Evolutionary conservation across 1,140 invertebrate species (phyloP).

Genomic region (Sarcophaga bullata): DNA sequence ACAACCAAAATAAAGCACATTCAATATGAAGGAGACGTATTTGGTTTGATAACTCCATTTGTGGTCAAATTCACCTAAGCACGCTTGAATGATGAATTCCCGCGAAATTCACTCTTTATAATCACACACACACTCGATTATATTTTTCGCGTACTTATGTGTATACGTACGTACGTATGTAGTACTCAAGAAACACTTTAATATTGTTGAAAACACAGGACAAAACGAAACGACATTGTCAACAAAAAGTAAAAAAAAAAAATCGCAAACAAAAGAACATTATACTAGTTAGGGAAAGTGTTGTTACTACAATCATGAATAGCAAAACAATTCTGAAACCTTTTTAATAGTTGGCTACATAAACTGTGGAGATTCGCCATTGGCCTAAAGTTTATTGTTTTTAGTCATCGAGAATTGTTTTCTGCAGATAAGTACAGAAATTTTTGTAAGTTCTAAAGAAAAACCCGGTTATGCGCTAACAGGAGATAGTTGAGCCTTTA

Average conservation of each 20-base stretch:
- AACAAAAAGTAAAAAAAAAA: not conserved
- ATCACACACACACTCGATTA: not conserved
- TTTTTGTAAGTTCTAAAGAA: too few relatives aligned
- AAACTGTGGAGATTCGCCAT: too few relatives aligned
- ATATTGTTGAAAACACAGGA: constrained; percentile 5
- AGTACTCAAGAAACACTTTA: constrained; percentile 19
- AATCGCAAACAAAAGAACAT: not conserved
- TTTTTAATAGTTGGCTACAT: too few relatives aligned
- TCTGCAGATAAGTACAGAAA: too few relatives aligned
- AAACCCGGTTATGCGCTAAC: too few relatives aligned
- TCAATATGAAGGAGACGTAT: constrained; percentile 29
- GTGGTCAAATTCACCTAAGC: constrained; percentile 39
- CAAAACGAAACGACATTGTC: not conserved
- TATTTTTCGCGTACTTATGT: not conserved
- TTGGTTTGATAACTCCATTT: constrained; percentile 41
- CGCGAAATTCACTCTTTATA: constrained; percentile 32
- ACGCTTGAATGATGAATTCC: constrained; percentile 40
- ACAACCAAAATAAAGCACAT: not conserved
- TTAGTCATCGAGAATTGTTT: too few relatives aligned
- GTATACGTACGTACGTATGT: too few relatives aligned
- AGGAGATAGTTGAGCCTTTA: too few relatives aligned
- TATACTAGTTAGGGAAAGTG: not conserved
- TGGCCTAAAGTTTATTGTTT: too few relatives aligned
- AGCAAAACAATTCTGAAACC: too few relatives aligned
- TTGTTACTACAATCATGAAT: not conserved